Percentiles rank a stretch among this genome's conserved stretches.
Evolutionary conservation across 2,888 invertebrate genomes (phyloP).

Genomic region (Phasia obesa): DNA sequence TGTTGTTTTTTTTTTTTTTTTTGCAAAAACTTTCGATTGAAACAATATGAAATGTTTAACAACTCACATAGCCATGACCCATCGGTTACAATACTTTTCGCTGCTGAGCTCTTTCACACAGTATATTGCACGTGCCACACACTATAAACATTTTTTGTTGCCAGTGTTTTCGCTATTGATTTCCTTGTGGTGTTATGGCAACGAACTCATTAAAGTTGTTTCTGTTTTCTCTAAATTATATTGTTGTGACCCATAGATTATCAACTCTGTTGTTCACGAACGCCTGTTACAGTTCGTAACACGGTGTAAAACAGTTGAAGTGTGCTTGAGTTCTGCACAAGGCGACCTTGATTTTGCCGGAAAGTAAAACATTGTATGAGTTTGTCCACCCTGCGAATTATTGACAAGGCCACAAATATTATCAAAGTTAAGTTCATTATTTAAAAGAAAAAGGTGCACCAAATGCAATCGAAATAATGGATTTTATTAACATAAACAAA

Average conservation of each 20-base stretch:
- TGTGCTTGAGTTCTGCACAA: background rate
- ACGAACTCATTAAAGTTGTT: conserved; percentile 52
- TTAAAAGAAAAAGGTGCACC: no score
- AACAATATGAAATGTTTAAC: no score
- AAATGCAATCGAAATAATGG: no score
- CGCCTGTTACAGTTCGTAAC: background rate
- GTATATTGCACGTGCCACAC: conserved; percentile 31
- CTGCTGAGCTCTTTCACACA: background rate
- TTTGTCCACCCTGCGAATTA: background rate
- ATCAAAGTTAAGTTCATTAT: no score
- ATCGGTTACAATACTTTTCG: no score
- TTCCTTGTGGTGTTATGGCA: conserved; percentile 53
- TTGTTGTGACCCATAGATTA: conserved; percentile 41
- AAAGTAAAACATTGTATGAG: background rate
- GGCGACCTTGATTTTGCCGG: background rate
- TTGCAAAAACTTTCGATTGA: no score
- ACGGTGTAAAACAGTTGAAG: background rate
- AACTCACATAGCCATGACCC: background rate
- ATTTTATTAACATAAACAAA: no score
- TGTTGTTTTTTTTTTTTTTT: no score
- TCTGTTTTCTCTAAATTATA: conserved; percentile 8
- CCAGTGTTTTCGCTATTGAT: conserved; percentile 55
- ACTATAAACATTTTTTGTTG: background rate
- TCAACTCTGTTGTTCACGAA: background rate
- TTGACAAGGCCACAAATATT: no score